Evolutionary conservation across 2,888 invertebrate species (phyloP).

Genomic region (Gastracanthus pulcherrimus): DNA sequence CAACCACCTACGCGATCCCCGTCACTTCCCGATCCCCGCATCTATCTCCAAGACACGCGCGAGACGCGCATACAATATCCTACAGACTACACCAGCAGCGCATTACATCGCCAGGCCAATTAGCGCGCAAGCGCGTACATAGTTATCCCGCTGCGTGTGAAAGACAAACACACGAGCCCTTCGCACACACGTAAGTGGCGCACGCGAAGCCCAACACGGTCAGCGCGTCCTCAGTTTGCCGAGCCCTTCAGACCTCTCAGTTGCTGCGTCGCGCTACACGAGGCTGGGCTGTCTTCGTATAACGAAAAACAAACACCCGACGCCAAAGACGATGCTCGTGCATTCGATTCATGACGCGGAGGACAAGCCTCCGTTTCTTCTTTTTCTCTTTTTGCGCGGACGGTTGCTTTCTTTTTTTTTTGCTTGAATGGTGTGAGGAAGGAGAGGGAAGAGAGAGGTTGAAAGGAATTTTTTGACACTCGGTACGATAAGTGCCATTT

Average conservation of each 20-base stretch:
- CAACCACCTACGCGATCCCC: no score
- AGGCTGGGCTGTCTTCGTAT: neutral
- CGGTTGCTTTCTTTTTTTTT: no score
- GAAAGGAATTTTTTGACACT: no score
- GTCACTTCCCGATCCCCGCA: conserved; percentile 3
- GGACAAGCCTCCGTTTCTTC: neutral
- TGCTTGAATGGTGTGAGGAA: no score
- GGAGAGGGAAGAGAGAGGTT: no score
- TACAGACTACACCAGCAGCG: no score
- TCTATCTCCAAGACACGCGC: neutral
- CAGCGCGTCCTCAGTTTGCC: conserved; percentile 18
- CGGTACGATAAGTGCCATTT: no score
- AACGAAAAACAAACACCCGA: conserved; percentile 23
- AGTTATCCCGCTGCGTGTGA: conserved; percentile 35
- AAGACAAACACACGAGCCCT: conserved; percentile 1
- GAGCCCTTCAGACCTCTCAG: conserved; percentile 28
- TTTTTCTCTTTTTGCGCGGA: no score
- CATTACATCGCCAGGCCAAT: no score
- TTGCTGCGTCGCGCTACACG: conserved; percentile 13
- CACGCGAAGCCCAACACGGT: no score
- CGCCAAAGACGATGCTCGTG: neutral
- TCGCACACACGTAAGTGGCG: neutral
- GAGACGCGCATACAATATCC: conserved; percentile 26
- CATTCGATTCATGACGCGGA: neutral
- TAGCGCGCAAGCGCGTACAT: conserved; percentile 38